Base-by-base conservation (phyloP, 92 coral and sea anemone genomes). In the Isaurus tuberculatus region DNA sequence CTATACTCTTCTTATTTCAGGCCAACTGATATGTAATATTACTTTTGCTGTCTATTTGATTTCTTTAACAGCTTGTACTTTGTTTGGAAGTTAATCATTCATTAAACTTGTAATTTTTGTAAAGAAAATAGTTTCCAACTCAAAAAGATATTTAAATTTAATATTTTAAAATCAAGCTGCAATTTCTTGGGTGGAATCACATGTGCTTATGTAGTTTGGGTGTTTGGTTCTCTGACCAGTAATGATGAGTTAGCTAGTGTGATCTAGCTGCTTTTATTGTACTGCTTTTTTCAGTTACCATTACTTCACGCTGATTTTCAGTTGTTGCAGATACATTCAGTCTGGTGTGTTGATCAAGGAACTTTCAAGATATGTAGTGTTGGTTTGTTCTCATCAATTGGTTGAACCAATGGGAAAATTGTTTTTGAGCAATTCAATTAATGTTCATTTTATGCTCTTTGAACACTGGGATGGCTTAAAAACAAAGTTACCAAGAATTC, bases 91-190 rank as follows among this genome's bases (percentile, higher is more conserved):
- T 51, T 51, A 51, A 51, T 51, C 26, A 51, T 51, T 51, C 2
- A 51, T 51, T 51, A 51, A 51, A 51, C 22, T 51, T 19, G 26
- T 1, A 51, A 51, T 51, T 51, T 48, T 51, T 51, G 26, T 51
- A 51, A 51, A 51, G 22, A 51, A 51, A 51, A 51, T 51, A 51
- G 60, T 51, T 51, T 51, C 22, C 60, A 51, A 51, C 60, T 51
- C 60, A 51, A 16, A 51, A 17, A 51, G 22, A 48, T 48, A 48
- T 10, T 14, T 51, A 51, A 36, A 36, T 51, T 51, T 15, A 16
- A 51, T 51, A 51, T 51, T 51, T 51, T 51, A 17, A 17, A 51
- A 16, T 51, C 22, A 51, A 51, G 15, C 5, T 51, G 22, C 60
- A 51, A 51, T 51, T 51, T 17, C 23, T 6, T 14, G 58, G 58